Percentiles rank a stretch among this genome's conserved stretches.
phyloP scores from a whole-genome alignment of 1,140 invertebrate species.

The Belonocnema kinseyi region DNA sequence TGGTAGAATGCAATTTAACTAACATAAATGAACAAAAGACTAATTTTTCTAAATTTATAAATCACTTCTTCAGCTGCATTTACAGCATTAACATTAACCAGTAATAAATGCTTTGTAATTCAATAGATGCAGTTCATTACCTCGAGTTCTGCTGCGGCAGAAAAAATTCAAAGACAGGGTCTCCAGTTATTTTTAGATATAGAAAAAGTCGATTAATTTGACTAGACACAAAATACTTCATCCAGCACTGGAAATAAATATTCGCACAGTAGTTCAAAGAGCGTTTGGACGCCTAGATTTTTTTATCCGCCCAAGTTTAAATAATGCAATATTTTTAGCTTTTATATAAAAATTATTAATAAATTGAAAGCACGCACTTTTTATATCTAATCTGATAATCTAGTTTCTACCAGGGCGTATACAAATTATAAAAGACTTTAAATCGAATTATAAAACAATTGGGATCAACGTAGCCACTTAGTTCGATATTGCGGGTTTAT shows the following conservation, averaged over 20 bases:
- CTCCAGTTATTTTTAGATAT: conserved; percentile 16
- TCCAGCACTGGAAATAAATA: neutral
- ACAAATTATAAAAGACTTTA: neutral
- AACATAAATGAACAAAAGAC: neutral
- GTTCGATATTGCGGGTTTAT: conserved; percentile 29
- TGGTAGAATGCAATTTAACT: neutral
- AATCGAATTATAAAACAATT: conserved; percentile 13
- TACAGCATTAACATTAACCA: neutral
- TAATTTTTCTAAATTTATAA: neutral
- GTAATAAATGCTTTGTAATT: conserved; percentile 4
- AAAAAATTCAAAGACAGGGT: conserved; percentile 22
- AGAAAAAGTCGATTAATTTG: conserved; percentile 16
- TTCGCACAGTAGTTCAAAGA: neutral
- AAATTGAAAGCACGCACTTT: neutral
- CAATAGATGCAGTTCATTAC: neutral
- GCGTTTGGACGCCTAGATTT: neutral
- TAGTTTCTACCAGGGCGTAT: neutral
- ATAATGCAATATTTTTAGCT: neutral
- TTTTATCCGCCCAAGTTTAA: neutral
- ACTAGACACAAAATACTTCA: neutral
- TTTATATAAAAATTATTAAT: neutral
- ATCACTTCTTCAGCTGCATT: conserved; percentile 15
- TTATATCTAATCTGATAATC: neutral
- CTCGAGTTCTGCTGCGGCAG: neutral
- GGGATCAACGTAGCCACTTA: conserved; percentile 26